Percentiles rank a stretch among this genome's conserved stretches.
Evolutionary conservation across 2,797 vertebrate species (phyloP).

Genomic region (Silurus aristotelis): DNA sequence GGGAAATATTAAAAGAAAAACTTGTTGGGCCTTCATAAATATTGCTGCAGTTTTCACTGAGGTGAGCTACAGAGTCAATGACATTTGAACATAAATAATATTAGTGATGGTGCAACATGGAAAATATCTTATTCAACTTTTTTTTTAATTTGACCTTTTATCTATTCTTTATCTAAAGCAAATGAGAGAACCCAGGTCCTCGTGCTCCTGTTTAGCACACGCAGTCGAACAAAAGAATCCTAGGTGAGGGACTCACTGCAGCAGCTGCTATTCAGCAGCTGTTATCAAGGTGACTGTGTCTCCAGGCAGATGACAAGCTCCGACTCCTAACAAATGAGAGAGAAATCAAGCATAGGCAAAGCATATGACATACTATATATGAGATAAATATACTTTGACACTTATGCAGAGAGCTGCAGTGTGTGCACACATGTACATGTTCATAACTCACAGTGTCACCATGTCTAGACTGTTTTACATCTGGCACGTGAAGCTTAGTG

Average conservation of each 20-base stretch:
- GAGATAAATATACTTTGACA: background rate
- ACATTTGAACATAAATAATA: background rate
- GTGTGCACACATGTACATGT: background rate
- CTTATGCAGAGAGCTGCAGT: background rate
- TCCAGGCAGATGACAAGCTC: slow-evolving; percentile 72
- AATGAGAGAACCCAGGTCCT: background rate
- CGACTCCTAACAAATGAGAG: slow-evolving; percentile 62
- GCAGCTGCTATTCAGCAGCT: slow-evolving; percentile 17
- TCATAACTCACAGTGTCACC: background rate
- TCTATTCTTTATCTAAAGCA: background rate
- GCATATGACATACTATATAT: background rate
- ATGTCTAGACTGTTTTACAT: background rate
- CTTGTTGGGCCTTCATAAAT: slow-evolving; percentile 48
- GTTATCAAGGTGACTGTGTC: slow-evolving; percentile 45
- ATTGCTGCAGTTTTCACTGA: slow-evolving; percentile 42
- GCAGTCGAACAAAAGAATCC: background rate
- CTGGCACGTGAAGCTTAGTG: background rate
- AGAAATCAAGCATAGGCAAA: slow-evolving; percentile 3
- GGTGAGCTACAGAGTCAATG: slow-evolving; percentile 5
- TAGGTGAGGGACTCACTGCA: slow-evolving; percentile 22
- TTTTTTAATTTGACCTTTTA: background rate
- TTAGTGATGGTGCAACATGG: background rate
- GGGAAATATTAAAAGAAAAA: slow-evolving; percentile 47
- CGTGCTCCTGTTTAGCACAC: background rate
- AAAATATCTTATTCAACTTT: background rate